Conservation (phyloP, 2,888 invertebrate genomes). For the Hirtodrosophila cameraria region DNA sequence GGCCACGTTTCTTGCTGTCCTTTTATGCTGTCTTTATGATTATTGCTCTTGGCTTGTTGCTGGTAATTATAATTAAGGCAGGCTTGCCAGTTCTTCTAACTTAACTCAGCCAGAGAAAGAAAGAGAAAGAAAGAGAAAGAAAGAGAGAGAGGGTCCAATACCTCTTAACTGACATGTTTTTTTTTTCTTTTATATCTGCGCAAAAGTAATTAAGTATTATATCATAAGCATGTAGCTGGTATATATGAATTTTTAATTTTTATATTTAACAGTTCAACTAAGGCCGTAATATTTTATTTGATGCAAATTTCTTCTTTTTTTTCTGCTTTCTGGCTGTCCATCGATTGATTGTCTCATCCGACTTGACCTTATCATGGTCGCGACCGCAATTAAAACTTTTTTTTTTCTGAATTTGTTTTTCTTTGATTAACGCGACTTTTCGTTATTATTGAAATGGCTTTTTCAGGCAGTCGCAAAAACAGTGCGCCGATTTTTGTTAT, state of each 20-base stretch:
- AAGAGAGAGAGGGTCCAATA: too few relatives aligned
- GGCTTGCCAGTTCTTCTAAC: constrained; percentile 1
- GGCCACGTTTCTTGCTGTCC: constrained; percentile 7
- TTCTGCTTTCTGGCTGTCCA: constrained; percentile 6
- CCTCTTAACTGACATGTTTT: too few relatives aligned
- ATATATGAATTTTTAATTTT: too few relatives aligned
- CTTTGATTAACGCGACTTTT: constrained; percentile 28
- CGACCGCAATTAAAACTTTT: constrained; percentile 15
- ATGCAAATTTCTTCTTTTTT: neutral
- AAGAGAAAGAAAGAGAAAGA: neutral
- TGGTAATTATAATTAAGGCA: constrained; percentile 31
- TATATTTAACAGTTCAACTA: too few relatives aligned
- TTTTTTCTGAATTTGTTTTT: constrained; percentile 34
- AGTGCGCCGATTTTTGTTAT: neutral
- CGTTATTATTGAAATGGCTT: constrained; percentile 32
- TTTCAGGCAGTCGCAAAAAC: constrained; percentile 30
- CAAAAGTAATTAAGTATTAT: too few relatives aligned
- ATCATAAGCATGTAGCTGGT: too few relatives aligned
- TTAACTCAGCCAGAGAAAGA: constrained; percentile 6
- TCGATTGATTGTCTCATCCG: constrained; percentile 28
- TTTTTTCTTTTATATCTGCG: too few relatives aligned
- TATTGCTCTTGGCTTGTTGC: constrained; percentile 45
- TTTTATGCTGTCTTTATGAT: constrained; percentile 43
- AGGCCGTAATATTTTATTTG: too few relatives aligned
- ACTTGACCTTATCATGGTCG: constrained; percentile 23